Percentiles rank a stretch among this genome's conserved stretches.
Conservation (phyloP, 1,140 invertebrate species). For the Dreissena polymorpha region DNA sequence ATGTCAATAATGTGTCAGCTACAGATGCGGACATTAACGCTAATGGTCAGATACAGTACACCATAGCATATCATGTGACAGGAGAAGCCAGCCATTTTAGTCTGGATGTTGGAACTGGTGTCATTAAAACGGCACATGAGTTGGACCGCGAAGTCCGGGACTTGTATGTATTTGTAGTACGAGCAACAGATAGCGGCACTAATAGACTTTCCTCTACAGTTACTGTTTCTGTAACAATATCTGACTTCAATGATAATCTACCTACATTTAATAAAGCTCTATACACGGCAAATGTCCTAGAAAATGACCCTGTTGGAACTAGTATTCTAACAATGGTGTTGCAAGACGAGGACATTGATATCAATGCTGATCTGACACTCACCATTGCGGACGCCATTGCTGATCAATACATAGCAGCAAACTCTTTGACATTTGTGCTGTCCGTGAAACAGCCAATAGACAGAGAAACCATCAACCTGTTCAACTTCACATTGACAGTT, state of each 20-base stretch:
- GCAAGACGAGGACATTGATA: conserved; percentile 62
- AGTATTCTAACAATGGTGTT: conserved; percentile 90
- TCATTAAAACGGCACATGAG: conserved; percentile 54
- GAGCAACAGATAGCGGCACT: conserved; percentile 61
- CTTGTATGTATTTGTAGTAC: conserved; percentile 57
- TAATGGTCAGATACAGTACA: conserved; percentile 58
- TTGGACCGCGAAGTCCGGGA: conserved; percentile 62
- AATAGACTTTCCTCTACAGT: conserved; percentile 52
- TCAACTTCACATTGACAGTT: conserved; percentile 91
- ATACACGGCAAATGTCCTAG: conserved; percentile 86
- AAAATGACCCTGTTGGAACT: conserved; percentile 93
- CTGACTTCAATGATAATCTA: conserved; percentile 75
- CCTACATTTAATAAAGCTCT: conserved; percentile 77
- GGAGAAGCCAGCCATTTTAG: conserved; percentile 55
- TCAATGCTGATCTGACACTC: conserved; percentile 95
- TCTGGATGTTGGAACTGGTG: conserved; percentile 54
- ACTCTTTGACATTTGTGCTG: conserved; percentile 88
- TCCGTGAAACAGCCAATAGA: conserved; percentile 86
- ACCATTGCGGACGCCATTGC: conserved; percentile 64
- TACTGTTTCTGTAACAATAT: conserved; percentile 66
- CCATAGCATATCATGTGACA: conserved; percentile 52
- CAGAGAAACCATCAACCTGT: conserved; percentile 89
- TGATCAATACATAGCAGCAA: conserved; percentile 85
- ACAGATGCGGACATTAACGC: conserved; percentile 60
- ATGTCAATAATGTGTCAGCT: conserved; percentile 48